phyloP scores from a whole-genome alignment of 2,797 vertebrate genomes.

The Pelodytes ibericus region DNA sequence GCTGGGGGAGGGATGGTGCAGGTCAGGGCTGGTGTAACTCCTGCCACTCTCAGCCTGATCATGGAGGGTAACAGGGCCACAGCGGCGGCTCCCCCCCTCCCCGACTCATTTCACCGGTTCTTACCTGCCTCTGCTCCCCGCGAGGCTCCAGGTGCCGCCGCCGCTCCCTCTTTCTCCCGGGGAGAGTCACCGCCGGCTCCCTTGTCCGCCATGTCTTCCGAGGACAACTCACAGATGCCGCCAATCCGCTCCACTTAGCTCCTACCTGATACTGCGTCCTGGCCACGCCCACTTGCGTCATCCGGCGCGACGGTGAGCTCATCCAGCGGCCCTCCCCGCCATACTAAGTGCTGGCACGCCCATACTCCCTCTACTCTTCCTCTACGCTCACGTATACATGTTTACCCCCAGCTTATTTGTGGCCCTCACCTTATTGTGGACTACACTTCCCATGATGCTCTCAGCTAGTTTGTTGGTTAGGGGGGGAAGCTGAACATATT shows the following conservation, averaged over 20 bases:
- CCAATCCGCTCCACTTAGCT: neutral
- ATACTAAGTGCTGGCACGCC: constrained; percentile 33
- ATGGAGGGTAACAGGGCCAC: too few species aligned
- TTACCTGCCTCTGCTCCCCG: constrained; percentile 1
- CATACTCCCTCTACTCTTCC: too few species aligned
- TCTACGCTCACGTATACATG: too few species aligned
- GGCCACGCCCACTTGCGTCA: neutral
- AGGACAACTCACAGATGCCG: neutral
- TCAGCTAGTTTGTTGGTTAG: too few species aligned
- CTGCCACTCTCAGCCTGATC: too few species aligned
- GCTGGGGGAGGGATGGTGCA: too few species aligned
- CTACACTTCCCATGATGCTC: too few species aligned
- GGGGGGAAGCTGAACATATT: too few species aligned
- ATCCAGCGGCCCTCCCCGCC: neutral
- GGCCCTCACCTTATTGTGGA: too few species aligned
- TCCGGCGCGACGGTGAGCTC: neutral
- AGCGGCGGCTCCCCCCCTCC: too few species aligned
- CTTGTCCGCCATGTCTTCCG: constrained; percentile 21
- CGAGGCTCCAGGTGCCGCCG: neutral
- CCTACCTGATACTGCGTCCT: neutral
- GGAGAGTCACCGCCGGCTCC: constrained; percentile 34
- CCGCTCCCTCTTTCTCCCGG: neutral
- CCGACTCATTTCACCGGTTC: neutral
- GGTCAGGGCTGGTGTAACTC: too few species aligned
- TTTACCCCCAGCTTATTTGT: too few species aligned